phyloP scores from a whole-genome alignment of 2,113 vertebrate species.

The Maccullochella peelii region DNA sequence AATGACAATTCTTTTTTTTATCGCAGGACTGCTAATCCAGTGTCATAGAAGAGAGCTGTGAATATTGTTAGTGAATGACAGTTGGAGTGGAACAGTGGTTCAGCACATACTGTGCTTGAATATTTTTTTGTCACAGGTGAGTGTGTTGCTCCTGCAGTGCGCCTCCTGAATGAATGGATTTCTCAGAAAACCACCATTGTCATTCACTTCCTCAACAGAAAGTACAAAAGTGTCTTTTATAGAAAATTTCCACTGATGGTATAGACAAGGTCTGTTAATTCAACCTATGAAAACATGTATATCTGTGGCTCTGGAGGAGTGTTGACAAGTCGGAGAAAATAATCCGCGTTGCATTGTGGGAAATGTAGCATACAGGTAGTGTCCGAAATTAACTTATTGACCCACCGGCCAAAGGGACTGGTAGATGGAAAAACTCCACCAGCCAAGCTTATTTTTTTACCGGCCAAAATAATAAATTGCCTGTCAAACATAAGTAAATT shows the following conservation, averaged over 20 bases:
- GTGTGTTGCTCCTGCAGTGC: background rate
- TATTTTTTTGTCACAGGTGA: background rate
- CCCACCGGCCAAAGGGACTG: no score
- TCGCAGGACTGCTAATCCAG: background rate
- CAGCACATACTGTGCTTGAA: background rate
- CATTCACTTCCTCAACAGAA: background rate
- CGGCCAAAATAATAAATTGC: no score
- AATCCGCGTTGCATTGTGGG: no score
- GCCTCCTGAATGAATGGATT: background rate
- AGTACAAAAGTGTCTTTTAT: background rate
- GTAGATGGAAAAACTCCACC: no score
- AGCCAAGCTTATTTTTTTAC: no score
- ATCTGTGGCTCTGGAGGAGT: no score
- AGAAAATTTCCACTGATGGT: background rate
- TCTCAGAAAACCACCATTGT: background rate
- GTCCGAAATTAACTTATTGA: no score
- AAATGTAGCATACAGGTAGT: no score
- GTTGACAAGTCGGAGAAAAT: no score
- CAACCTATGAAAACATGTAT: background rate
- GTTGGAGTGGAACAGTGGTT: background rate
- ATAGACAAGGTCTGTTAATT: background rate
- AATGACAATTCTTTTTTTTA: background rate
- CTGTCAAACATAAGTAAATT: no score
- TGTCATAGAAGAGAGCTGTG: background rate
- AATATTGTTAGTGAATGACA: background rate